Conservation (phyloP, 2,797 vertebrate species). For the Threskiornis aethiopicus region DNA sequence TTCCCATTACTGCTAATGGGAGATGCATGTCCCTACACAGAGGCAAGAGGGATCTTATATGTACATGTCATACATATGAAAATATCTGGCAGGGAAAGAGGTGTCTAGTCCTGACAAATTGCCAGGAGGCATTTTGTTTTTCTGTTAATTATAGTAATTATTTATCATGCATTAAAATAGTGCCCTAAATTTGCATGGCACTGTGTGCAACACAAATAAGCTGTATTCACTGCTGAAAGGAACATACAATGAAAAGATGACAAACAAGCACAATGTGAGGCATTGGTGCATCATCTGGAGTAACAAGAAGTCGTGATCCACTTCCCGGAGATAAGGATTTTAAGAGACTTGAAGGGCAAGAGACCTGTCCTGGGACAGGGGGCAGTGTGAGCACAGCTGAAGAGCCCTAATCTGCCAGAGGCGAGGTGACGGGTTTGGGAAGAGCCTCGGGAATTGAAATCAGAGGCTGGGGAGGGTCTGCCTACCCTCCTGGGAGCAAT, state of each 20-base stretch:
- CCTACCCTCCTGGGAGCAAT: not conserved
- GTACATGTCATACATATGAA: constrained; percentile 61
- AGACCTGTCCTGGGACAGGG: constrained; percentile 8
- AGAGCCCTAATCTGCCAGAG: not conserved
- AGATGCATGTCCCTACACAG: constrained; percentile 33
- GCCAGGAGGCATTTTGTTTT: constrained; percentile 30
- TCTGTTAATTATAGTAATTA: constrained; percentile 62
- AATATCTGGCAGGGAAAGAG: constrained; percentile 59
- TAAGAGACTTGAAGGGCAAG: not conserved
- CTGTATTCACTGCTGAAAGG: constrained; percentile 3
- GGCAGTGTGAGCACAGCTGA: constrained; percentile 25
- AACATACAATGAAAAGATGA: not conserved
- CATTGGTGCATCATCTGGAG: not conserved
- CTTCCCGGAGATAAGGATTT: not conserved
- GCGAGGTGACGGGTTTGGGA: not conserved
- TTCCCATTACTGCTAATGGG: constrained; percentile 66
- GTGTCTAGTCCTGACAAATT: constrained; percentile 60
- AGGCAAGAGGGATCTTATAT: constrained; percentile 30
- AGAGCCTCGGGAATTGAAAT: not conserved
- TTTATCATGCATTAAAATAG: constrained; percentile 59
- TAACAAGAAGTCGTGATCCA: not conserved
- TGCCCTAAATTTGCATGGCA: constrained; percentile 54
- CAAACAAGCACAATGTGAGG: not conserved
- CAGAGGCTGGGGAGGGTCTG: not conserved
- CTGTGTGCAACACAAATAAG: constrained; percentile 13